These are phyloP conservation scores for Drosophila monieri DNA, from an alignment of 2,888 invertebrate genomes.

Conservation along the genomic window DNA sequence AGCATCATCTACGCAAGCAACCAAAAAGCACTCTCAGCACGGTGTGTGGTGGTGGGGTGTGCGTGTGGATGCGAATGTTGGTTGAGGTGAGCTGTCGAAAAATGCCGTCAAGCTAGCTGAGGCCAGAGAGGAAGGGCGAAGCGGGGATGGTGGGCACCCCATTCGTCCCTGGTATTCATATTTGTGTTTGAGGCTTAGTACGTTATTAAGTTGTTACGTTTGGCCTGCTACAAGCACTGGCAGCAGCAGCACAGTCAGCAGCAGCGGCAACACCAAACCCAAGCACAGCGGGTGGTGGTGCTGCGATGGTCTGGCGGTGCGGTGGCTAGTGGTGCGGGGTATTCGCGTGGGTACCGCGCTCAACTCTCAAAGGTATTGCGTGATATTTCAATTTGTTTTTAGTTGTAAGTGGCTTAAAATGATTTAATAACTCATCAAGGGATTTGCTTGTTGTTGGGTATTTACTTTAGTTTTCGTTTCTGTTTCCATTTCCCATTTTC, in stretches of 20 bases:
- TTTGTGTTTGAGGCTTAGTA: conserved; percentile 79
- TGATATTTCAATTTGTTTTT: conserved; percentile 81
- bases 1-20: conserved; percentile 28
- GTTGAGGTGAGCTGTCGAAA: conserved; percentile 67
- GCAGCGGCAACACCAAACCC: conserved; percentile 26
- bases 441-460: conserved; percentile 77
- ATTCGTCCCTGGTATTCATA: conserved; percentile 73
- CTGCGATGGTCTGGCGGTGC: background rate
- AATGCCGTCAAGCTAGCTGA: conserved; percentile 57
- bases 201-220: conserved; percentile 80
- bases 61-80: conserved; percentile 21
- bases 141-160: conserved; percentile 41
- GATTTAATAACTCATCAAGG: conserved; percentile 81
- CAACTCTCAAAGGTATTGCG: conserved; percentile 76
- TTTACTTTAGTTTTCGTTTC: conserved; percentile 68
- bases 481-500: conserved; percentile 37
- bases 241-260: conserved; percentile 36
- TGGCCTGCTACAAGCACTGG: conserved; percentile 72
- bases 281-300: conserved; percentile 25
- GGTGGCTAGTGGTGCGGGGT: conserved; percentile 2
- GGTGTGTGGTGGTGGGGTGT: conserved; percentile 1
- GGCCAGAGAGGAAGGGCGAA: conserved; percentile 10
- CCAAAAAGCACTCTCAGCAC: conserved; percentile 32
- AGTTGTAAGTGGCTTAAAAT: conserved; percentile 81
- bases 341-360: conserved; percentile 62